Percentiles rank a stretch among this genome's conserved stretches.
Evolutionary conservation across 2,888 invertebrate species (phyloP).

Genomic region (Cylindroiulus punctatus): DNA sequence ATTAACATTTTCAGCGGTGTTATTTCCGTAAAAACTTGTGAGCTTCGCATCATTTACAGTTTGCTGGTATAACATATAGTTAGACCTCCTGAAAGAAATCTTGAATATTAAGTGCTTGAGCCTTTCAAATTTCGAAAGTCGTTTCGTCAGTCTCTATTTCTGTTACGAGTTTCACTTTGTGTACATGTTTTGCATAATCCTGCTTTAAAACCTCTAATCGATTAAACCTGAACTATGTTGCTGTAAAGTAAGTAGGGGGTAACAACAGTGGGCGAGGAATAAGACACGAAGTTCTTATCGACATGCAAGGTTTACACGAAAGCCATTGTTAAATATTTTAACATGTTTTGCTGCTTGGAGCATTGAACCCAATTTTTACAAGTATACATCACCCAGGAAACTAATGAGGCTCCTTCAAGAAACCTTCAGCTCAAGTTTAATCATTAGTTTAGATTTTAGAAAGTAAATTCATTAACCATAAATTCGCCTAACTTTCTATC

Average conservation of each 20-base stretch:
- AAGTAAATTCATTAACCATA: not conserved
- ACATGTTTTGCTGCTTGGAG: not conserved
- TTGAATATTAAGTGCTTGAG: too few species aligned
- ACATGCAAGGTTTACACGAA: not conserved
- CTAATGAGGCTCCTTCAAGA: not conserved
- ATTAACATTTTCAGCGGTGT: not conserved
- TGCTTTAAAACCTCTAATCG: too few species aligned
- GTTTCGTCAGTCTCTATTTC: too few species aligned
- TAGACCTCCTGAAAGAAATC: too few species aligned
- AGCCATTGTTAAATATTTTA: not conserved
- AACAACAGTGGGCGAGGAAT: not conserved
- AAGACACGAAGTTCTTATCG: not conserved
- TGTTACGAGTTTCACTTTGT: too few species aligned
- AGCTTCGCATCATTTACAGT: not conserved
- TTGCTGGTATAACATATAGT: not conserved
- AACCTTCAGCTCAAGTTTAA: constrained; percentile 14
- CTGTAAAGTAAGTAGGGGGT: not conserved
- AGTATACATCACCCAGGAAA: not conserved
- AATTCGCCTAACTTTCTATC: not conserved
- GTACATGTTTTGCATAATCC: too few species aligned
- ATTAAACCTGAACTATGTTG: not conserved
- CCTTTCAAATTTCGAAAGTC: too few species aligned
- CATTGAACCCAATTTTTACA: not conserved
- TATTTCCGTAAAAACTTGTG: not conserved
- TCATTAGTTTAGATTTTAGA: not conserved